Base-by-base conservation (phyloP, 2,797 vertebrate species). In the Siniperca obscura region DNA sequence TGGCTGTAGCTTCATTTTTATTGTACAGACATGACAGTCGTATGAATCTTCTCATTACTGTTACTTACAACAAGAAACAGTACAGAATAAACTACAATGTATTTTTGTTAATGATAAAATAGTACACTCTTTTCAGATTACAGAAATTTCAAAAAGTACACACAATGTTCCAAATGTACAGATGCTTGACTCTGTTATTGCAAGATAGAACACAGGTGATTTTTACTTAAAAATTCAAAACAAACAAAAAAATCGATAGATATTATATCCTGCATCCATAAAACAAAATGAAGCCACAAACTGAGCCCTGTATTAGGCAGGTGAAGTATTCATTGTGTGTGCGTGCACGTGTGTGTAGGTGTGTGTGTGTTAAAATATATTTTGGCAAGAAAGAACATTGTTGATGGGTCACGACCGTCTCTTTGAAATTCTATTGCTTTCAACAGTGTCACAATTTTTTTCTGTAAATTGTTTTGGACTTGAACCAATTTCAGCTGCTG, bases 381-480 rank as follows among this genome's bases (percentile, higher is more conserved):
- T 82, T 70, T 80, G 70, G 70, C 36, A 72, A 82, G 68, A 82
- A 76, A 81, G 16, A 78, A 21, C 40, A 74, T 30, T 81, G 76
- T 80, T 79, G 71, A 84, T 80, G 77, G 68, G 80, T 80, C 78
- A 86, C 25, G 10, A 88, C 86, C 81, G 82, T 79, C 83, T 83
- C 80, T 85, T 66, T 72, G 70, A 89, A 86, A 91, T 76, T 86
- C 65, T 84, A 90, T 90, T 87, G 78, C 89, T 85, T 87, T 81
- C 75, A 86, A 81, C 55, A 70, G 59, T 61, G 56, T 78, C 30
- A 50, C 77, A 83, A 71, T 89, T 67, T 88, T 30, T 84, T 88
- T 81, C 74, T 74, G 13, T 85, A 89, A 87, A 90, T 90, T 91
- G 88, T 91, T 91, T 91, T 91, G 82, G 83, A 85, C 83, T 81